Evolutionary conservation across 2,113 vertebrate genomes (phyloP), one percentile per base, ranked within the genome.

Genomic region (Pseudopodoces humilis): DNA sequence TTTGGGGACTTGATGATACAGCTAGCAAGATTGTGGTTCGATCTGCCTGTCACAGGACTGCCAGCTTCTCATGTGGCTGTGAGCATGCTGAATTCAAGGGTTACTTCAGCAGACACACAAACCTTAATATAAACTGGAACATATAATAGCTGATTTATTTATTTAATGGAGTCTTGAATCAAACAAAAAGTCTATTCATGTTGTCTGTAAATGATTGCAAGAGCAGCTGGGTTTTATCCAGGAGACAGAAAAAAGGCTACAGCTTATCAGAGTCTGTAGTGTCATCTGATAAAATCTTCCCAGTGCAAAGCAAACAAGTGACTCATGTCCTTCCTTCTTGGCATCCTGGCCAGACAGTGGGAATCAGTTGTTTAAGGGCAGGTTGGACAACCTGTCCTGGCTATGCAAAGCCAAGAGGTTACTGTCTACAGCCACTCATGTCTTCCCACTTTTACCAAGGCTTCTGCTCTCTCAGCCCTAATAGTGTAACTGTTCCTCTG

Each of bases 81-180:
- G 65, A 81, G 53, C 76, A 23, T 44, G 60, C 76, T 68, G 76
- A 70, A 82, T 53, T 77, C 49, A 78, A 83, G 90, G 86, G 94
- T 90, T 93, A 79, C 88, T 94, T 90, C 72, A 68, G 83, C 83
- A 92, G 86, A 88, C 83, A 55, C 41, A 50, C 37, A 88, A 93
- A 84, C 83, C 77, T 92, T 94, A 86, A 68, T 70, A 86, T 93
- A 95, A 96, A 88, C 92, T 96, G 69, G 58, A 93, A 92, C 79
- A 37, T 95, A 76, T 96, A 95, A 94, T 97, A 90, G 95, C 77
- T 97, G 92, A 96, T 97, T 88, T 96, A 96, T 97, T 94, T 96
- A 86, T 96, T 94, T 92, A 92, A 93, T 95, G 90, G 90, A 88
- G 88, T 96, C 92, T 83, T 86, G 88, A 86, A 86, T 93, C 86